phyloP scores from a whole-genome alignment of 2,113 vertebrate species.

The Syngnathus scovelli region DNA sequence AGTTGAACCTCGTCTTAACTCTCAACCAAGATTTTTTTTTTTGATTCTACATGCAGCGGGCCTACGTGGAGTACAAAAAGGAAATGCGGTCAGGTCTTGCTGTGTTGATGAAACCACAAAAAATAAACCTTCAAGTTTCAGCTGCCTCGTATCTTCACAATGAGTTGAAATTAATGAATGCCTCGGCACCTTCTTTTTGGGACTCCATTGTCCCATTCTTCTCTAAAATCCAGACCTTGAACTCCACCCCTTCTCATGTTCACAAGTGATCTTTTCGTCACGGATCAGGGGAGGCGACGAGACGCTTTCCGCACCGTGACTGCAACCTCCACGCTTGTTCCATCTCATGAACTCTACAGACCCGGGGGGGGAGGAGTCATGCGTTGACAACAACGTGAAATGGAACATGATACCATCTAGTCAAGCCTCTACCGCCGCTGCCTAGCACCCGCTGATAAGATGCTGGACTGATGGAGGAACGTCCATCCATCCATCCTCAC shows the following conservation, averaged over 20 bases:
- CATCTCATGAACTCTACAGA: neutral
- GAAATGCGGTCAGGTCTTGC: neutral
- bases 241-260: conserved; percentile 65
- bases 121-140: conserved; percentile 34
- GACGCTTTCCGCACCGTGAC: conserved; percentile 2
- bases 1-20: too few relatives aligned
- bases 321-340: conserved; percentile 6
- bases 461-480: conserved; percentile 42
- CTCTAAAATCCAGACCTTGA: conserved; percentile 39
- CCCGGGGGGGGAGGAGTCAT: neutral
- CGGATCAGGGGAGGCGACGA: neutral
- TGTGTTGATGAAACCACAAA: conserved; percentile 8
- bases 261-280: conserved; percentile 13
- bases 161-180: conserved; percentile 46
- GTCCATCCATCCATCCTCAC: conserved; percentile 30
- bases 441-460: conserved; percentile 29
- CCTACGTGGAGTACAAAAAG: neutral
- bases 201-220: conserved; percentile 56
- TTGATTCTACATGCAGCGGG: neutral
- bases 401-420: conserved; percentile 23
- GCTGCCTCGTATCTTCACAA: conserved; percentile 24
- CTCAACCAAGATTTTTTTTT: too few relatives aligned
- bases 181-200: conserved; percentile 47
- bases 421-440: conserved; percentile 17
- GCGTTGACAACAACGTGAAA: neutral